A percentile compares a stretch with the other conserved stretches of the same genome.
Evolutionary conservation across 2,797 vertebrate species (phyloP).

Genomic region (Myripristis jacobus): DNA sequence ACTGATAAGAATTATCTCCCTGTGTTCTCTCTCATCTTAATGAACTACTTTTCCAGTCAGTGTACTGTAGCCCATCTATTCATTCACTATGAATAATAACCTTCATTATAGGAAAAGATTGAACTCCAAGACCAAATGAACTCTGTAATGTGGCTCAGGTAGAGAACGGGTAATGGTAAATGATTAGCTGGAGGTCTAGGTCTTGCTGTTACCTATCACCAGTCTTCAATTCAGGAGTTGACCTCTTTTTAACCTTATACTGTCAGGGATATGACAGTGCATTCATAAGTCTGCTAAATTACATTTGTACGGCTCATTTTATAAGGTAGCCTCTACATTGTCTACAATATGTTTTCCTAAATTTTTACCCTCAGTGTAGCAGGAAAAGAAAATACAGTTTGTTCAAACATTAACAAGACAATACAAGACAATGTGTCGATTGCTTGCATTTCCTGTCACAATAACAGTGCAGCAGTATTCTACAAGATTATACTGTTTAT

Average conservation of each 20-base stretch:
- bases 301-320: no score
- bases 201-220: neutral
- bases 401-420: no score
- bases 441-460: constrained; percentile 15
- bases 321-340: no score
- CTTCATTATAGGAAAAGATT: constrained; percentile 1
- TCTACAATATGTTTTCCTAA: no score
- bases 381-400: neutral
- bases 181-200: neutral
- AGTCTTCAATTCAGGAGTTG: neutral
- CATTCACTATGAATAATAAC: constrained; percentile 26
- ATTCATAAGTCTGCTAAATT: no score
- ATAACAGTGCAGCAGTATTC: constrained; percentile 14
- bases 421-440: neutral
- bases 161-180: neutral
- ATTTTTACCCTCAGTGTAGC: neutral
- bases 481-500: constrained; percentile 44
- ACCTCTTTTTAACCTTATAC: constrained; percentile 5
- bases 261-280: no score
- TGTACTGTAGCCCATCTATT: neutral
- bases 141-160: neutral
- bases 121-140: neutral
- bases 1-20: constrained; percentile 11
- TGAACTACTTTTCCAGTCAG: constrained; percentile 7
- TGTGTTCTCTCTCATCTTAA: constrained; percentile 16